These are phyloP conservation scores for Magallana angulata DNA, from an alignment of 1,140 invertebrate genomes.

Conservation along the genomic window DNA sequence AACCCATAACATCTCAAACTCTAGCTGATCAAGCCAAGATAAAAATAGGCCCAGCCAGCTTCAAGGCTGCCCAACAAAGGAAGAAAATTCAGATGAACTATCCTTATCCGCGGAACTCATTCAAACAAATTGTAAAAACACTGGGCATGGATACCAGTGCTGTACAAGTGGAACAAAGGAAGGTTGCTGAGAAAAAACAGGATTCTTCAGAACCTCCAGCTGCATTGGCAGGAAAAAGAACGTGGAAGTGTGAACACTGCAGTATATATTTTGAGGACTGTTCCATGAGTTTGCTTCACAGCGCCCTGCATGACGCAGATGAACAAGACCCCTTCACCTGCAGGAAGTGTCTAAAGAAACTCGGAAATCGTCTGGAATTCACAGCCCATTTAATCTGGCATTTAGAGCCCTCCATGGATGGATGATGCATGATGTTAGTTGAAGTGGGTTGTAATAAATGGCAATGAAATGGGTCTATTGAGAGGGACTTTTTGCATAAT, in stretches of 20 bases:
- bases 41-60: slow-evolving; percentile 53
- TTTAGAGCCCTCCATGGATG: slow-evolving; percentile 81
- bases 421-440: neutral
- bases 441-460: no score
- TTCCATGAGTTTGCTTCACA: slow-evolving; percentile 72
- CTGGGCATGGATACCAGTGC: slow-evolving; percentile 6
- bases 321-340: slow-evolving; percentile 72
- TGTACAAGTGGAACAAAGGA: slow-evolving; percentile 1
- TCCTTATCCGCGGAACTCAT: neutral
- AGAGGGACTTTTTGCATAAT: no score
- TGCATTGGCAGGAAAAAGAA: slow-evolving; percentile 50
- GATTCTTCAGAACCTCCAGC: neutral
- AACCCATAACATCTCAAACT: slow-evolving; percentile 34
- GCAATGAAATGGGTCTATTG: no score
- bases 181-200: slow-evolving; percentile 1
- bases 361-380: slow-evolving; percentile 80
- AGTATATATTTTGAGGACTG: slow-evolving; percentile 74
- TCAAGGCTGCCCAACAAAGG: slow-evolving; percentile 49
- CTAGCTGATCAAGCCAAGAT: slow-evolving; percentile 30
- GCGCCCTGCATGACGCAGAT: slow-evolving; percentile 71
- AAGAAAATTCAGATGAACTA: slow-evolving; percentile 48
- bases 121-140: slow-evolving; percentile 15
- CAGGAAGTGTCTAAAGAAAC: slow-evolving; percentile 70
- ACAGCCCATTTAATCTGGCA: slow-evolving; percentile 88
- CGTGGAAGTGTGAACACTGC: slow-evolving; percentile 71